Base-by-base conservation (phyloP, 2,888 invertebrate species). In the Idaea aversata region DNA sequence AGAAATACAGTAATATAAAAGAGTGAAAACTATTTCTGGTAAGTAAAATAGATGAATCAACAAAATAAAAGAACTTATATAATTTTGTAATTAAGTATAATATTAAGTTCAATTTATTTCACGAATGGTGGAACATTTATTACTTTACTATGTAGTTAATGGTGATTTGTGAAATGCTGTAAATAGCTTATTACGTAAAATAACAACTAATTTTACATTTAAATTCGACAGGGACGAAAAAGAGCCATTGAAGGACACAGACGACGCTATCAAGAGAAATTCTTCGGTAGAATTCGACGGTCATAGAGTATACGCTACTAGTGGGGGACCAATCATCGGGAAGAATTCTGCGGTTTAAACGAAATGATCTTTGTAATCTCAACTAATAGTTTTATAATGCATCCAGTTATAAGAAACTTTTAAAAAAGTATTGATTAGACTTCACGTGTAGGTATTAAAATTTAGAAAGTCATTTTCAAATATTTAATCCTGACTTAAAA, bases 281-380 rank as follows among this genome's bases (percentile, higher is more conserved):
- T 95, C 96, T 66, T 96, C 96, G 34, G 95, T 97, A 34, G 97
- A 97, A 83, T 97, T 96, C 82, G 97, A 97, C 79, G 96, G 97
- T 5, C 95, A 95, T 79, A 95, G 96, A 77, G 97, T 97, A 57
- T 96, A 96, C 80, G 96, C 97, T 59, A 96, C 96, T 81, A 96
- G 97, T 67, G 97, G 97, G 69, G 96, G 97, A 67, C 96, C 95
- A 77, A 95, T 97, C 77, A 96, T 97, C 80, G 97, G 97, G 76
- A 97, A 97, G 92, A 97, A 97, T 86, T 97, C 97, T n/a, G 97
- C 97, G 64, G 97, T 98, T 77, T 97, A 94, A 88, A 75, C 61
- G 63, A 36, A 64, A 64, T 63, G 58, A 58, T 10, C 64, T 61
- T 16, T 61, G 57, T 36, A 47, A 47, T 47, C 47, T 47, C 47